These are phyloP conservation scores for Mythimna ferrago DNA, from an alignment of 2,888 invertebrate species.

Conservation along the genomic window DNA sequence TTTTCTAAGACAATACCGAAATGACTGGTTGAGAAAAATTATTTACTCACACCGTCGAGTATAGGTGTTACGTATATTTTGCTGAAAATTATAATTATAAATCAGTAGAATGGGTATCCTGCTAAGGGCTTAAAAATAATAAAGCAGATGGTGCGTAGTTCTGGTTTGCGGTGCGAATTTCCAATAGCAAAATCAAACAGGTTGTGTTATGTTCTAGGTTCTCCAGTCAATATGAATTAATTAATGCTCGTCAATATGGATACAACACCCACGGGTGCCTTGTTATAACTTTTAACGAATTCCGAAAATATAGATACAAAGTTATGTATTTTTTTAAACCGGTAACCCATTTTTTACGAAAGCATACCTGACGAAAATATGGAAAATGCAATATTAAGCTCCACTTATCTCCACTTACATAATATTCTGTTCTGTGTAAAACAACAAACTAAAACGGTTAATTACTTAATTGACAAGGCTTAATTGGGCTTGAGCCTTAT, in stretches of 20 bases:
- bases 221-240: background rate
- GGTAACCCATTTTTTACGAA: background rate
- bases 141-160: background rate
- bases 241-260: background rate
- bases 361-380: background rate
- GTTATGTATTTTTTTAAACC: too few species aligned
- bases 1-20: too few species aligned
- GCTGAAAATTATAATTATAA: background rate
- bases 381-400: background rate
- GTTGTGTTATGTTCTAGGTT: slow-evolving; percentile 2
- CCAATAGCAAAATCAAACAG: background rate
- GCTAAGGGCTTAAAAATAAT: background rate
- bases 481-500: background rate
- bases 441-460: background rate
- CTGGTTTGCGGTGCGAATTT: background rate
- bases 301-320: background rate
- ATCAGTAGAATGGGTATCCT: background rate
- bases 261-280: background rate
- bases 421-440: background rate
- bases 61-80: too few species aligned
- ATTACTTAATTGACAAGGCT: background rate
- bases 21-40: too few species aligned
- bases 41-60: too few species aligned
- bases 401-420: background rate
- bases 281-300: slow-evolving; percentile 3